Percentiles rank a stretch among this genome's conserved stretches.
Conservation (phyloP, 2,797 vertebrate species). For the Danio jaintianensis region DNA sequence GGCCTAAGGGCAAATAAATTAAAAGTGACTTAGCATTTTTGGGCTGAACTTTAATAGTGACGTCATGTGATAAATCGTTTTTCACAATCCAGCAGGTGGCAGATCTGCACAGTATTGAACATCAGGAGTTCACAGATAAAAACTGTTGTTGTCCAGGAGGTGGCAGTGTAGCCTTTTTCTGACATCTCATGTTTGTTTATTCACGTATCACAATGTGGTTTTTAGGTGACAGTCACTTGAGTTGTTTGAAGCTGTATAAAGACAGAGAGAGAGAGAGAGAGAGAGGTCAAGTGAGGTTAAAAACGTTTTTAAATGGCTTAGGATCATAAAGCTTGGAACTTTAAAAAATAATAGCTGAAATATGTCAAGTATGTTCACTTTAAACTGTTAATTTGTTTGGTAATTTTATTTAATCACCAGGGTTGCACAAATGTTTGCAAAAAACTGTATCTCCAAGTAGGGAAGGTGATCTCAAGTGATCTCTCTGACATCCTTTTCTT, state of each 20-base stretch:
- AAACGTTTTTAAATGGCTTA: not conserved
- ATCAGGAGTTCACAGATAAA: not conserved
- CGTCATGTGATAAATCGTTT: not conserved
- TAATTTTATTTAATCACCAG: too few relatives aligned
- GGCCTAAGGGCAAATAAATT: too few relatives aligned
- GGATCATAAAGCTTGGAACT: not conserved
- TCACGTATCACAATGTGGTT: slow-evolving; percentile 16
- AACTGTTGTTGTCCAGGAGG: slow-evolving; percentile 40
- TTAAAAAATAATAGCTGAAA: not conserved
- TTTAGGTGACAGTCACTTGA: slow-evolving; percentile 17
- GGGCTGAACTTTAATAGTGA: too few relatives aligned
- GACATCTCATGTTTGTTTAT: not conserved
- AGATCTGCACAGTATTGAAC: not conserved
- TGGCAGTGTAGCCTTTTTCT: slow-evolving; percentile 1
- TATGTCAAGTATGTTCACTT: not conserved
- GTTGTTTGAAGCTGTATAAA: not conserved
- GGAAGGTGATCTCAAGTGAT: too few relatives aligned
- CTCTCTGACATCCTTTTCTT: too few relatives aligned
- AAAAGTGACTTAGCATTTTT: too few relatives aligned
- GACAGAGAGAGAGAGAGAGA: not conserved
- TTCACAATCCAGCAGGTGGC: slow-evolving; percentile 34
- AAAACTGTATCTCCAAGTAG: too few relatives aligned
- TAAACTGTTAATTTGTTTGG: not conserved
- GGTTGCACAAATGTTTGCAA: too few relatives aligned
- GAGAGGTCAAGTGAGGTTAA: not conserved